Percentiles rank a stretch among this genome's conserved stretches.
These are phyloP conservation scores for Oreochromis aureus DNA, from an alignment of 2,113 vertebrate species.

Conservation along the genomic window DNA sequence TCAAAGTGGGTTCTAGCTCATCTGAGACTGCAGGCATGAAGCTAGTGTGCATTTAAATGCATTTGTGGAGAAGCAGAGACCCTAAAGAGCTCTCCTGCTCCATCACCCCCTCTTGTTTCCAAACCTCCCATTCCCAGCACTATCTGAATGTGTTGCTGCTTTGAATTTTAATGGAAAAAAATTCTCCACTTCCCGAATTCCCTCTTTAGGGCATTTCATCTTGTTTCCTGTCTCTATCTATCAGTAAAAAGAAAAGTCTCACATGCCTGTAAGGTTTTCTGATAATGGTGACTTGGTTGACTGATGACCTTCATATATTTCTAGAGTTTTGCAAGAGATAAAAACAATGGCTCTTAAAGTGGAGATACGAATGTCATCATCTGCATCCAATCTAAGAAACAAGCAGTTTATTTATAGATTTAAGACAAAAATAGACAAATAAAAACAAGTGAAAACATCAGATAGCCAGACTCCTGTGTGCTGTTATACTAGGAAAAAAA, in stretches of 20 bases:
- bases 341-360: not conserved
- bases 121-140: constrained; percentile 22
- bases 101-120: not conserved
- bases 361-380: not conserved
- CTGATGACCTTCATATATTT: not conserved
- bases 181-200: not conserved
- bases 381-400: not conserved
- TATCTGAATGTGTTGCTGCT: constrained; percentile 3
- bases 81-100: not conserved
- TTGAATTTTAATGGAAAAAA: constrained; percentile 41
- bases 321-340: not conserved
- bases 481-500: not conserved
- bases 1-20: constrained; percentile 11
- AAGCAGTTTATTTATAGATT: constrained; percentile 45
- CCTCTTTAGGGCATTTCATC: not conserved
- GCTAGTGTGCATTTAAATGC: constrained; percentile 25
- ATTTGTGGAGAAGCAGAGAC: not conserved
- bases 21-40: not conserved
- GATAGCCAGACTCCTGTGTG: not conserved
- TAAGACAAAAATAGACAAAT: constrained; percentile 33
- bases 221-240: not conserved
- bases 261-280: not conserved
- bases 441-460: constrained; percentile 5
- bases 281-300: not conserved
- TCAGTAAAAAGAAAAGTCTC: not conserved